A percentile compares a stretch with the other conserved stretches of the same genome.
Conservation (phyloP, 2,888 invertebrate species). For the Watsonalla binaria region DNA sequence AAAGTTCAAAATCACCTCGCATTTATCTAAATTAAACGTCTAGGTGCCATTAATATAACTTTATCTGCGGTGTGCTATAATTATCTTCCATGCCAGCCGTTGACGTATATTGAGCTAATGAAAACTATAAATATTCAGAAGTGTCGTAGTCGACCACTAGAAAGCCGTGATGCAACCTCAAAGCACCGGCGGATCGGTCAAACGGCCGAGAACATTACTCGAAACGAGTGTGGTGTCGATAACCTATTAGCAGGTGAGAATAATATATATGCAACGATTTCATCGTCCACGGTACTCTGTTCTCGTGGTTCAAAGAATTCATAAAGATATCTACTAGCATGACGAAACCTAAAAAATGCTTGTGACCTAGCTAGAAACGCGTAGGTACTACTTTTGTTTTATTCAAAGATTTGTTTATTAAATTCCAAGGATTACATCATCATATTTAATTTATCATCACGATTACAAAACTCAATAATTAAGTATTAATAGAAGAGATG, state of each 20-base stretch:
- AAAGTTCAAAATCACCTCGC: conserved; percentile 21
- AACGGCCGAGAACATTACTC: conserved; percentile 21
- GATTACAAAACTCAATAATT: too few relatives aligned
- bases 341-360: too few relatives aligned
- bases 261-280: background rate
- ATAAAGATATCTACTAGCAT: too few relatives aligned
- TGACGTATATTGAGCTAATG: conserved; percentile 39
- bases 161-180: conserved; percentile 54
- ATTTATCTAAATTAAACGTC: conserved; percentile 27
- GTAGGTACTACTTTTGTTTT: too few relatives aligned
- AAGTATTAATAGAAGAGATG: too few relatives aligned
- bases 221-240: conserved; percentile 16
- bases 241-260: conserved; percentile 3
- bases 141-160: conserved; percentile 37
- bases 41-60: background rate
- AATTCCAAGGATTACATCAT: too few relatives aligned
- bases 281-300: background rate
- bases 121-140: conserved; percentile 45
- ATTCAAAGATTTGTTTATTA: too few relatives aligned
- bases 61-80: conserved; percentile 1
- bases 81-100: conserved; percentile 30
- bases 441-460: too few relatives aligned
- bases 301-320: background rate
- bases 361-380: too few relatives aligned
- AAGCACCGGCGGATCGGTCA: conserved; percentile 26